Conservation (phyloP, 1,140 invertebrate species). For the Brachionus rubens region DNA sequence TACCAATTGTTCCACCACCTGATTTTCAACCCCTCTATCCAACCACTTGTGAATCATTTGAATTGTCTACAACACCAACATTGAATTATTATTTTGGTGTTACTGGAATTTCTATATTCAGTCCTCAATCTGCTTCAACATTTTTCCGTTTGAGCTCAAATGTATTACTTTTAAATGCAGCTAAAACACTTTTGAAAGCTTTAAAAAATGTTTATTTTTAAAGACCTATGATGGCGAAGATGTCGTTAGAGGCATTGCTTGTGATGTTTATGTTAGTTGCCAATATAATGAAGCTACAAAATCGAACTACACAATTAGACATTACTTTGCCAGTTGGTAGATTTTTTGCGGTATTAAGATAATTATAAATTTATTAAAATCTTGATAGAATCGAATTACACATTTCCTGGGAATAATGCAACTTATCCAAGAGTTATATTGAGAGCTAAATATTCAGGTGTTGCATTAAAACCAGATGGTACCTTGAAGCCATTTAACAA, state of each 20-base stretch:
- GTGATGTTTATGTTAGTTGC: conserved; percentile 31
- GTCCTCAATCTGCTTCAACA: background rate
- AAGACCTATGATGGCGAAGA: conserved; percentile 1
- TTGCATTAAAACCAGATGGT: conserved; percentile 2
- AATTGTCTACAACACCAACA: background rate
- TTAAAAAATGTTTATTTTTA: background rate
- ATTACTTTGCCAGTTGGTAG: conserved; percentile 31
- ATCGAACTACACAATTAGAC: conserved; percentile 8
- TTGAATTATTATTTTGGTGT: conserved; percentile 29
- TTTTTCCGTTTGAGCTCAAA: conserved; percentile 8
- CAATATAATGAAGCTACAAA: conserved; percentile 31
- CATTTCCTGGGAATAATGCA: conserved; percentile 4
- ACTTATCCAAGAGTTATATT: conserved; percentile 3
- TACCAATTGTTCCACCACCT: conserved; percentile 17
- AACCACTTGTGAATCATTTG: conserved; percentile 10
- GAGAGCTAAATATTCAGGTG: conserved; percentile 14
- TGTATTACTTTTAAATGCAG: background rate
- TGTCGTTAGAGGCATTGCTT: background rate
- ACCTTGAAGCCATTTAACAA: background rate
- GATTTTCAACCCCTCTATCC: conserved; percentile 8
- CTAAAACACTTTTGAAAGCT: background rate
- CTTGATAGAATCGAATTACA: background rate
- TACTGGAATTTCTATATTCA: background rate
- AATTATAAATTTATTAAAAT: no score
- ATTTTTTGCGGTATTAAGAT: no score